These are phyloP conservation scores for Microtus richardsoni DNA, from an alignment of 2,113 vertebrate genomes.

Conservation along the genomic window DNA sequence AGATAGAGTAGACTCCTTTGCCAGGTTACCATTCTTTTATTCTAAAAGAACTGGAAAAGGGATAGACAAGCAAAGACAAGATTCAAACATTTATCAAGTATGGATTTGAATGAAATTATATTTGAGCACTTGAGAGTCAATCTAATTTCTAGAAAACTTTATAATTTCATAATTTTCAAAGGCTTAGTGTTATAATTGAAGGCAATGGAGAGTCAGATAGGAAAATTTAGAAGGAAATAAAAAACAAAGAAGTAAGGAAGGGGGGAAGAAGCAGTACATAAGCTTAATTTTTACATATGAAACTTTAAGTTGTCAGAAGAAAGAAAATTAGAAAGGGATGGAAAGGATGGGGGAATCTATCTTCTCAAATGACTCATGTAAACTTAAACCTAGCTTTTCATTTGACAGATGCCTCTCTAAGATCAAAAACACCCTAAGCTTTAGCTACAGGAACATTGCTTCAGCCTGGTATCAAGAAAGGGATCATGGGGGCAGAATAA, in stretches of 20 bases:
- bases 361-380: not conserved
- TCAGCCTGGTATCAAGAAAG: not conserved
- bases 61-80: not conserved
- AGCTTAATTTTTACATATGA: slow-evolving; percentile 14
- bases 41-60: not conserved
- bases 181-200: not conserved
- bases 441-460: not conserved
- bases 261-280: not conserved
- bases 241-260: not conserved
- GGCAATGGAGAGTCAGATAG: not conserved
- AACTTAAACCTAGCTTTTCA: not conserved
- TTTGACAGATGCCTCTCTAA: not conserved
- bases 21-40: not conserved
- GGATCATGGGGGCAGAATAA: not conserved
- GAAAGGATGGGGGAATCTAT: accelerated
- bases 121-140: not conserved
- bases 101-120: not conserved
- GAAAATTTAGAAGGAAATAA: not conserved
- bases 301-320: not conserved
- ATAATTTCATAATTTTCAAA: not conserved
- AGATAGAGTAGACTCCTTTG: not conserved
- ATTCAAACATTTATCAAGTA: not conserved
- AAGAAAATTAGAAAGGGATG: not conserved
- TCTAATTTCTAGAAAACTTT: not conserved
- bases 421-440: not conserved